Evolutionary conservation across 2,888 invertebrate genomes (phyloP).

Genomic region (Steinernema hermaphroditum): DNA sequence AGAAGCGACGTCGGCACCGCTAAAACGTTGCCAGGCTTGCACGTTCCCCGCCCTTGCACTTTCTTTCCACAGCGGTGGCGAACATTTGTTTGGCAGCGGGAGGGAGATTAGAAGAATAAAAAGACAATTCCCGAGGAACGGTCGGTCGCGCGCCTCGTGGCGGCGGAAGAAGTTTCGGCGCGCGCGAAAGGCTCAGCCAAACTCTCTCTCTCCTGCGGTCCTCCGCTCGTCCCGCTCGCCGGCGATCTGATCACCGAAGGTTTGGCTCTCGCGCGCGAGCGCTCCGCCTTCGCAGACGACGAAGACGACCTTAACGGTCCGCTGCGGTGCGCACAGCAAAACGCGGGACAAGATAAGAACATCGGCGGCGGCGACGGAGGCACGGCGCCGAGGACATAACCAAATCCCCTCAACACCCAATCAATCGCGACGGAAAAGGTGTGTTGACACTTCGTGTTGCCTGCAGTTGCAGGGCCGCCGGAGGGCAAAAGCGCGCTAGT

Average conservation of each 20-base stretch:
- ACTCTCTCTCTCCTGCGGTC: not conserved
- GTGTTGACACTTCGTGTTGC: not conserved
- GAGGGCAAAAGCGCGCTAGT: not conserved
- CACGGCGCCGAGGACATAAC: slow-evolving; percentile 6
- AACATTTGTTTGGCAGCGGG: too few species aligned
- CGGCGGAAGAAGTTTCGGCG: slow-evolving; percentile 11
- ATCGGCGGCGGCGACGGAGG: not conserved
- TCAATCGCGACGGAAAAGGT: not conserved
- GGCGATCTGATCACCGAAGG: slow-evolving; percentile 13
- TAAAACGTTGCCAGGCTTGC: not conserved
- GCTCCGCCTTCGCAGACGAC: not conserved
- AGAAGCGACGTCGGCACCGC: slow-evolving; percentile 2
- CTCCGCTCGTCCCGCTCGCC: not conserved
- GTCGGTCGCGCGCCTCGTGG: not conserved
- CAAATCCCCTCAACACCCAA: slow-evolving; percentile 5
- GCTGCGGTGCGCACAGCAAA: not conserved
- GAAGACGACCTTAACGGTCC: slow-evolving; percentile 18
- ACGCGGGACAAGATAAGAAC: slow-evolving; percentile 25
- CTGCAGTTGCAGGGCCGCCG: slow-evolving; percentile 2
- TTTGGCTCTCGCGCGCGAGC: not conserved
- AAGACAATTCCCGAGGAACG: not conserved
- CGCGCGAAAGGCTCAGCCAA: not conserved
- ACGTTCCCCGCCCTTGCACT: too few species aligned
- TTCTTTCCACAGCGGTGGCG: too few species aligned
- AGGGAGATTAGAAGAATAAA: not conserved